Conservation (phyloP, 2,888 invertebrate species). For the Timema podura region DNA sequence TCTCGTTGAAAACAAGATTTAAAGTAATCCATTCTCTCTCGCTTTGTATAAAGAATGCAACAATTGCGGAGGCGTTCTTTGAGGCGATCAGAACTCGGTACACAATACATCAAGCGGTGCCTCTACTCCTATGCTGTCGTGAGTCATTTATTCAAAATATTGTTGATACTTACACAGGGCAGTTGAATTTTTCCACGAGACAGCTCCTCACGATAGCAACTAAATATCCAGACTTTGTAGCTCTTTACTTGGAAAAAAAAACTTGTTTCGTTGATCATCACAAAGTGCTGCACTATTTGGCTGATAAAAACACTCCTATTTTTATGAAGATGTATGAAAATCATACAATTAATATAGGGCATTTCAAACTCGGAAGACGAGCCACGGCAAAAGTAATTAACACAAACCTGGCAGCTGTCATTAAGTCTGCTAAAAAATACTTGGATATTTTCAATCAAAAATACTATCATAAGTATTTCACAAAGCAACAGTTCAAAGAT, state of each 20-base stretch:
- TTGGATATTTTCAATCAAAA: neutral
- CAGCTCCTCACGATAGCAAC: neutral
- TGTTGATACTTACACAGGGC: neutral
- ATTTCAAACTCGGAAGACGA: neutral
- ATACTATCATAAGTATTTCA: slow-evolving; percentile 5
- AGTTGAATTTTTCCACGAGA: neutral
- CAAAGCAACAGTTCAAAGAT: neutral
- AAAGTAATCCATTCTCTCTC: slow-evolving; percentile 8
- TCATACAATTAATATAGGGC: neutral
- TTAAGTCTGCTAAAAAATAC: slow-evolving; percentile 4
- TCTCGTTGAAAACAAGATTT: neutral
- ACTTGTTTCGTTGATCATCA: neutral
- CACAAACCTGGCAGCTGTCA: neutral
- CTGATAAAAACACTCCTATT: neutral
- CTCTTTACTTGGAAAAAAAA: neutral
- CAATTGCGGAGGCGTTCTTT: neutral
- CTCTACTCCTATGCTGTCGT: neutral
- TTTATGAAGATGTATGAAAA: slow-evolving; percentile 4
- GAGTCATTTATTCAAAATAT: neutral
- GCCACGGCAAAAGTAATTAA: neutral
- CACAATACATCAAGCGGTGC: neutral
- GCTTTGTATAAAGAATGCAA: neutral
- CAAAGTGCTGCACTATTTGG: neutral
- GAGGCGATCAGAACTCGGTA: neutral
- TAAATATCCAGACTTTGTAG: neutral